Evolutionary conservation across 2,113 vertebrate species (phyloP).

Genomic region (Hystrix cristata): DNA sequence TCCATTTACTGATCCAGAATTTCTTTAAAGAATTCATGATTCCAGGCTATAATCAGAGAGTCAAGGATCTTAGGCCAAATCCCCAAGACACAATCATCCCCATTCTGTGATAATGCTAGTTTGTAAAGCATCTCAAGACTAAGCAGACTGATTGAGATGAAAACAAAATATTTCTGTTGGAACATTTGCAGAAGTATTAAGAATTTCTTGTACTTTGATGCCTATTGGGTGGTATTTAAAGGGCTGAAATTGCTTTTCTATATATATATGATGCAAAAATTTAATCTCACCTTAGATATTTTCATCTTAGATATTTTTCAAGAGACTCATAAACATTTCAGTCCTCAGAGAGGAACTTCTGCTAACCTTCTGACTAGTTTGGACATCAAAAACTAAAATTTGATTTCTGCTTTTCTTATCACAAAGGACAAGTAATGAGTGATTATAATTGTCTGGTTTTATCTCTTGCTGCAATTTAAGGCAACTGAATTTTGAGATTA

Average conservation of each 20-base stretch:
- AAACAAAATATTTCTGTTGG: background rate
- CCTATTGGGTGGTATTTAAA: background rate
- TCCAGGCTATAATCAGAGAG: background rate
- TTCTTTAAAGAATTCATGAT: background rate
- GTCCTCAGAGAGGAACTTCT: background rate
- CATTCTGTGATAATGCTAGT: background rate
- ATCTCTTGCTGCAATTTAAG: background rate
- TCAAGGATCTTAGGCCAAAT: background rate
- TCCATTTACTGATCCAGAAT: background rate
- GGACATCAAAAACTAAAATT: constrained; percentile 9
- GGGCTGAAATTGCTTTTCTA: background rate
- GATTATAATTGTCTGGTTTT: constrained; percentile 53
- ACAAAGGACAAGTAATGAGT: constrained; percentile 8
- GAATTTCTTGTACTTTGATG: background rate
- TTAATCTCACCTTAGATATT: background rate
- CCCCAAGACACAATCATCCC: no score
- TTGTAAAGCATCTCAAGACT: background rate
- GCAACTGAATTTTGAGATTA: constrained; percentile 34
- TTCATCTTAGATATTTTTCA: constrained; percentile 7
- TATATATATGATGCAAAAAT: background rate
- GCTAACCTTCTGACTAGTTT: background rate
- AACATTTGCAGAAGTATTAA: background rate
- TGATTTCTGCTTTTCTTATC: constrained; percentile 41
- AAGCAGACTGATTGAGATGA: background rate
- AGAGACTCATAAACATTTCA: background rate